phyloP scores from a whole-genome alignment of 2,888 invertebrate genomes.

The Myathropa florea region DNA sequence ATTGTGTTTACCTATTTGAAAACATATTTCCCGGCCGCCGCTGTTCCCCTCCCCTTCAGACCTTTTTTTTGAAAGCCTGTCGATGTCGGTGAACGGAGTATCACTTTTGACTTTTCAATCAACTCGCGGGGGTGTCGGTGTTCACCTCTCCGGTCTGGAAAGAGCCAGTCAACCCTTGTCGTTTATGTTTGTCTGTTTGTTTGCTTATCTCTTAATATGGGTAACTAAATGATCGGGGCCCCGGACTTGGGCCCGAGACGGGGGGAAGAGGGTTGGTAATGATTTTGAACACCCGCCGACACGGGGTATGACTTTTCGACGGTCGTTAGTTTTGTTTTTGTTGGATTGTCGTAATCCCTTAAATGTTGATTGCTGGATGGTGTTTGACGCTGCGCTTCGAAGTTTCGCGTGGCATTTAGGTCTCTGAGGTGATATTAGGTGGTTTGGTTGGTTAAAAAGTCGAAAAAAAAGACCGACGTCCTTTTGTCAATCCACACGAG shows the following conservation, averaged over 20 bases:
- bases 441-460: neutral
- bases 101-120: constrained; percentile 29
- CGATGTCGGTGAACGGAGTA: neutral
- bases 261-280: neutral
- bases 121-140: neutral
- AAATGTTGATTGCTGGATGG: constrained; percentile 5
- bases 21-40: constrained; percentile 29
- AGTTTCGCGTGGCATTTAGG: constrained; percentile 15
- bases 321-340: neutral
- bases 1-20: constrained; percentile 58
- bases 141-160: neutral
- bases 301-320: neutral
- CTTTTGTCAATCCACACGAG: too few relatives aligned
- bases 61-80: too few relatives aligned
- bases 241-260: neutral
- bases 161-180: neutral
- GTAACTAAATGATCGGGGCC: constrained; percentile 42
- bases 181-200: constrained; percentile 15
- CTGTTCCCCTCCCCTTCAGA: neutral
- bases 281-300: neutral
- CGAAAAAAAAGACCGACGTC: neutral
- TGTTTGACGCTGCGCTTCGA: neutral
- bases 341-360: neutral
- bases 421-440: constrained; percentile 30
- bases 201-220: constrained; percentile 45